Evolutionary conservation across 2,888 invertebrate genomes (phyloP).

Genomic region (Philereme transversata): DNA sequence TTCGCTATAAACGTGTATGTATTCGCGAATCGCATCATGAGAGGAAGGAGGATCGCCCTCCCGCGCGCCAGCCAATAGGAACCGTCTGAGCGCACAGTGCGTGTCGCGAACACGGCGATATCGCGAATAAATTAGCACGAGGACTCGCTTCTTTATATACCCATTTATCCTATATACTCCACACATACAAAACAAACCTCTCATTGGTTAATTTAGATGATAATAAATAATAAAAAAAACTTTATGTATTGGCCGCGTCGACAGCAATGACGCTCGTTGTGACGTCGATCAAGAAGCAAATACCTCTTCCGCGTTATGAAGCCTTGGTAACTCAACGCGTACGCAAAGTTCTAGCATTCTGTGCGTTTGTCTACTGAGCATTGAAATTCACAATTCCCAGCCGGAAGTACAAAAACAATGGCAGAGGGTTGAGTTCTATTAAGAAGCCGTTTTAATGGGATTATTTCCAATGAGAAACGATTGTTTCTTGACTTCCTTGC

Average conservation of each 20-base stretch:
- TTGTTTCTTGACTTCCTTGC: conserved; percentile 32
- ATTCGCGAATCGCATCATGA: conserved; percentile 78
- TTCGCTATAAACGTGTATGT: conserved; percentile 56
- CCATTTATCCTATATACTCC: conserved; percentile 43
- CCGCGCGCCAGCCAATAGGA: conserved; percentile 70
- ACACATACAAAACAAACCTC: conserved; percentile 30
- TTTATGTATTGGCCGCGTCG: conserved; percentile 38
- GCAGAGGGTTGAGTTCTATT: conserved; percentile 65
- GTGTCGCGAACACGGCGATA: conserved; percentile 56
- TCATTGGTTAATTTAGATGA: conserved; percentile 45
- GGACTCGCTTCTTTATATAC: conserved; percentile 26
- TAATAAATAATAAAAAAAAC: conserved; percentile 42
- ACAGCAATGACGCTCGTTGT: conserved; percentile 40
- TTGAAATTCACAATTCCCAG: conserved; percentile 43
- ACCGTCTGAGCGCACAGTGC: conserved; percentile 47
- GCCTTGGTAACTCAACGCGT: conserved; percentile 66
- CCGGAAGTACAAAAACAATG: conserved; percentile 76
- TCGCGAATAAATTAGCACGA: conserved; percentile 76
- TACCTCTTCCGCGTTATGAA: conserved; percentile 63
- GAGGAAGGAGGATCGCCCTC: conserved; percentile 82
- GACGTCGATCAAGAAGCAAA: conserved; percentile 29
- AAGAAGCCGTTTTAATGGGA: conserved; percentile 63
- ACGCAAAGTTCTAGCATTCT: conserved; percentile 54
- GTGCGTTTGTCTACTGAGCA: conserved; percentile 34
- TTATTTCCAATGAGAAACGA: conserved; percentile 66